Base-by-base conservation (phyloP, 2,888 invertebrate genomes). In the Microdon myrmicae region DNA sequence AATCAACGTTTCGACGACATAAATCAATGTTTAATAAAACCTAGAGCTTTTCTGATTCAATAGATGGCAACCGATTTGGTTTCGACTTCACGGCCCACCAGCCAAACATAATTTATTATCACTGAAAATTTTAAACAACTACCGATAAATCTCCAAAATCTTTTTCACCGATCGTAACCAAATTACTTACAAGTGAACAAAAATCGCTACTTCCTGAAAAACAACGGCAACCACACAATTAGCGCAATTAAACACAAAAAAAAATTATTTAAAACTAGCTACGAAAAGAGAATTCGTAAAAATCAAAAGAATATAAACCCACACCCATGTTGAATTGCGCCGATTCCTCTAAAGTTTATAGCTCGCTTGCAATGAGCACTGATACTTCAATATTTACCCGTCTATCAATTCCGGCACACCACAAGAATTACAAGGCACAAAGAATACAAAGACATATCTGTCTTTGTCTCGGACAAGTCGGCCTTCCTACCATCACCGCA, bases 11-110 rank as follows among this genome's bases (percentile, higher is more conserved):
- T 67, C 7, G 16, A 56, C 12, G 60, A 47, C 2, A 3, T 67
- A 5, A 68, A 70, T 43, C 79, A 79, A 14, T 70, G 80, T 76
- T 79, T 81, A 19, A 80, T 82, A 78, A 81, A 75, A 71, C 82
- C 80, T 76, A 71, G 77, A 14, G 59, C 69, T 59, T 71, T 7
- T 78, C 72, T 76, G 80, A 79, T 82, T 67, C 70, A 26, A 56
- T 32, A 14, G 74, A 75, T 25, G 77, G 74, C 0, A 66, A 58
- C 20, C 71, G 75, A 3, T 72, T 74, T 45, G 66, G 70, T 14
- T 67, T 68, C 5, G 70, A 68, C 13, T 43, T 3, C 31, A 43
- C 19, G 22, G 16, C 5, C 14, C 49, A 13, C 7, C 39, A 7
- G n/a, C 10, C 17, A 13, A 9, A 26, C 14, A 10, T 13, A 58